Evolutionary conservation across 1,140 invertebrate species (phyloP).

Genomic region (Bombus vancouverensis): DNA sequence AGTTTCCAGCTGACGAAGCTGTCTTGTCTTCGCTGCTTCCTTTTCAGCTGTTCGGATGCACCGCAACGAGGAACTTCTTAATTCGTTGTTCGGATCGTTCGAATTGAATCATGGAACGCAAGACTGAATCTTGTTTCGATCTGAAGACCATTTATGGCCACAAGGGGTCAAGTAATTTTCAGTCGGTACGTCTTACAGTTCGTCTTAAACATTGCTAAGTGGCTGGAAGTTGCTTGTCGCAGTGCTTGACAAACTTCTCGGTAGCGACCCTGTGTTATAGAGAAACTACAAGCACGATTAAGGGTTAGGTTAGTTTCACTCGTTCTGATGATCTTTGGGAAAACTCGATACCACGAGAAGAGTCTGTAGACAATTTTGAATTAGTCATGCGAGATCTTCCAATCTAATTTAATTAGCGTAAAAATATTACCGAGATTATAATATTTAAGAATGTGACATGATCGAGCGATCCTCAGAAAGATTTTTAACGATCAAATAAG

Average conservation of each 20-base stretch:
- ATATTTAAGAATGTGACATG: not conserved
- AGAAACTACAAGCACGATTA: not conserved
- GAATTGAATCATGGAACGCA: not conserved
- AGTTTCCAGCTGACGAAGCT: conserved; percentile 59
- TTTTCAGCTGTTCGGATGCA: conserved; percentile 5
- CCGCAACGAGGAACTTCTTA: conserved; percentile 43
- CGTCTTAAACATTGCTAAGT: not conserved
- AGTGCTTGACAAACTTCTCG: not conserved
- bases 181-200: not conserved
- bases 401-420: not conserved
- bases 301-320: too few relatives aligned
- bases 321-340: too few relatives aligned
- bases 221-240: conserved; percentile 15
- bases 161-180: conserved; percentile 9
- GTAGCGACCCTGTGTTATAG: not conserved
- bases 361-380: not conserved
- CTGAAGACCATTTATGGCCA: not conserved
- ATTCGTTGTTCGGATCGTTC: conserved; percentile 1
- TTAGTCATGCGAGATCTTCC: too few relatives aligned
- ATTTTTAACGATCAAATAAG: not conserved
- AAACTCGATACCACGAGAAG: too few relatives aligned
- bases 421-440: not conserved
- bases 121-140: not conserved
- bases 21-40: conserved; percentile 26
- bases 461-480: too few relatives aligned